Evolutionary conservation across 2,888 invertebrate species (phyloP), one percentile per base, ranked within the genome.

Genomic region (Pammene fasciana): DNA sequence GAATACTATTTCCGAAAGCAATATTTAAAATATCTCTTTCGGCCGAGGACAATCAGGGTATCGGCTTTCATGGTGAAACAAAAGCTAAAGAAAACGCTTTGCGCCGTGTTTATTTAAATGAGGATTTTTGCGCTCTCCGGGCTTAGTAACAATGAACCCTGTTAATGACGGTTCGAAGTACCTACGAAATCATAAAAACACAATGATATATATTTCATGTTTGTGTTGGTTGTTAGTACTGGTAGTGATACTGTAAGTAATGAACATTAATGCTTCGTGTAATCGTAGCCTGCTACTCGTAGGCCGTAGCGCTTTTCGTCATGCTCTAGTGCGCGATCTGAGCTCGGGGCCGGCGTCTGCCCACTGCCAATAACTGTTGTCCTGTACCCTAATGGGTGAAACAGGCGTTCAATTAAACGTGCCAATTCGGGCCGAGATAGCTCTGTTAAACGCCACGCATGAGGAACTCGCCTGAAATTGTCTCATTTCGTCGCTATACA

Each of bases 401-500:
- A 86, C 86, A 83, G 85, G 85, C 85, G 86, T 89, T 87, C 86
- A 89, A 91, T 90, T 90, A 87, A 88, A 86, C 85, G 81, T 85
- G 81, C 84, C 86, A 86, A 88, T 87, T 88, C 84, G 81, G 81
- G 76, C 78, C 78, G 78, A 85, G 84, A 82, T 82, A 79, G 78
- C 81, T 79, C 79, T 80, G 83, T 85, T 82, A 80, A 80, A 83
- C 79, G 80, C 80, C 77, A 82, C 80, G 79, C 78, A 79, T 75
- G 73, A 74, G 72, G 75, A 76, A 75, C 78, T 78, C 77, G 75
- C 72, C 78, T 77, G 76, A 79, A 76, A 76, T 74, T 74, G 75
- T 67, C 76, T 77, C 79, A 78, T 80, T 79, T 77, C 77, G 74
- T 75, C 78, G 75, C 77, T 77, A 72, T 71, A 71, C 73, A 71